Evolutionary conservation across 2,797 vertebrate species (phyloP).

Genomic region (Phrynocephalus guinanensis): DNA sequence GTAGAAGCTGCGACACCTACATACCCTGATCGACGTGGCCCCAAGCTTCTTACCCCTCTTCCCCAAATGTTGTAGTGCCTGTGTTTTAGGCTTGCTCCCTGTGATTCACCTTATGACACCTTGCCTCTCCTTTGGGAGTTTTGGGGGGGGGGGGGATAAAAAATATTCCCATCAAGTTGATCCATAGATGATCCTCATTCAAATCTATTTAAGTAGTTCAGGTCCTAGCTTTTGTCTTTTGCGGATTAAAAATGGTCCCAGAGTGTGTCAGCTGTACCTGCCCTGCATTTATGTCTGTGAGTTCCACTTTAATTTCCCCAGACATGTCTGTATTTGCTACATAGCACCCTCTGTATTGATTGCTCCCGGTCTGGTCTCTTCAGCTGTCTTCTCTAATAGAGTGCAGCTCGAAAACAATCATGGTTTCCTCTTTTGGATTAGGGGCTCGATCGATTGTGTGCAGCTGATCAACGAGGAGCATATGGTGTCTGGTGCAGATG

Average conservation of each 20-base stretch:
- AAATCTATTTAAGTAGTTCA: background rate
- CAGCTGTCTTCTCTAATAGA: background rate
- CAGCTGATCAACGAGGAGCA: conserved; percentile 97
- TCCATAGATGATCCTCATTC: background rate
- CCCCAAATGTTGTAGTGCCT: too few relatives aligned
- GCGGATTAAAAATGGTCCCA: background rate
- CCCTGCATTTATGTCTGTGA: background rate
- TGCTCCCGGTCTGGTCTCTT: background rate
- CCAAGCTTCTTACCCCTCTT: too few relatives aligned
- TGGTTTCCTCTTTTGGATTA: conserved; percentile 61
- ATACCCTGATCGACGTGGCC: too few relatives aligned
- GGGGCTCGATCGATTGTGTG: conserved; percentile 94
- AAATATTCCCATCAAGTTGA: background rate
- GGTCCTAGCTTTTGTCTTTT: background rate
- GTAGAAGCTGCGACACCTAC: too few relatives aligned
- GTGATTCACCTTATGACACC: too few relatives aligned
- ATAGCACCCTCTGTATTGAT: background rate
- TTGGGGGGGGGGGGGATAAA: too few relatives aligned
- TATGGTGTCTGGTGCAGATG: conserved; percentile 93
- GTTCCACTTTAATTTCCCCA: background rate
- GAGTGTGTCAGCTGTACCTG: background rate
- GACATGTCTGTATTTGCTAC: background rate
- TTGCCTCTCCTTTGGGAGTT: too few relatives aligned
- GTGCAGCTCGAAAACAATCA: too few relatives aligned
- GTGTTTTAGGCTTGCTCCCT: background rate